Base-by-base conservation (phyloP, 2,888 invertebrate genomes). In the Xanthia icteritia region DNA sequence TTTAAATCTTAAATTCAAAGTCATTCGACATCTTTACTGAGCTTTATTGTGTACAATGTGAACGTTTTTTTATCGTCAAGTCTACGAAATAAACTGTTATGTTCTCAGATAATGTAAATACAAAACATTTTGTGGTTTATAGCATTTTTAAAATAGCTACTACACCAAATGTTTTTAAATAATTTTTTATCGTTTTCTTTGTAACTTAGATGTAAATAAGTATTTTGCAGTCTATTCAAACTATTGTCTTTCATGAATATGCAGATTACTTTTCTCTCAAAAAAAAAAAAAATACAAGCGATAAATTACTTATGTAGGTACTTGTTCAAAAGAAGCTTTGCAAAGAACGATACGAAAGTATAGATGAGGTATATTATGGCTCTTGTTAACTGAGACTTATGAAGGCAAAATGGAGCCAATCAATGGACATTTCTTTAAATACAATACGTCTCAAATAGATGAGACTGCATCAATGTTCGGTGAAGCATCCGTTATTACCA, bases 51-150 rank as follows among this genome's bases (percentile, higher is more conserved):
- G 61, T 36, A 51, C 69, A 76, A 45, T 70, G 42, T 45, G n/a
- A 76, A 58, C 36, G 42, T 70, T 67, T 66, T 76, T 80, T 80
- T 70, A 81, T 81, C 42, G 42, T 8, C 54, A 31, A 81, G 76
- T 61, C 65, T 66, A 70, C n/a, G 81, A 81, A 67, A 61, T 81
- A 80, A 76, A 81, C 76, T 51, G 70, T 81, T 56, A 81, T 80
- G 76, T 42, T 67, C 64, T n/a, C 15, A 54, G 39, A 70, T 70
- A 81, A 81, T 81, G 42, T 51, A 51, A 69, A 81, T 70, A 76
- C 68, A 64, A 68, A 79, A 80, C 70, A 70, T 81, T 81, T 27
- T 60, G 23, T 61, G 66, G 70, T 81, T 76, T 67, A 81, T 66
- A 2, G 61, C 42, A 13, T 76, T 70, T 27, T 13, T 31, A 63